Conservation (phyloP, 1,140 invertebrate species). For the Bicyclus anynana region DNA sequence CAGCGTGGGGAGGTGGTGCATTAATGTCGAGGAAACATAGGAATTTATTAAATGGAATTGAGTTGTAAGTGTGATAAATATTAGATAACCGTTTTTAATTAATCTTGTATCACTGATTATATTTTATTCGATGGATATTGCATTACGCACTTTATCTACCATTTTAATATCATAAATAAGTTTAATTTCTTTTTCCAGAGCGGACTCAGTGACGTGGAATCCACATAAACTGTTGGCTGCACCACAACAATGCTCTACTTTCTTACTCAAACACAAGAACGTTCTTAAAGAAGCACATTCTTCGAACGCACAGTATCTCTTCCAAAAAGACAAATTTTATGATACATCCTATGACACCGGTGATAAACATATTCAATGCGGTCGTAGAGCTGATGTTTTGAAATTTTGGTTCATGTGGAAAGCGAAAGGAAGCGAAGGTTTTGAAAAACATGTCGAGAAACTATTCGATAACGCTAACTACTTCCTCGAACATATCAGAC, state of each 20-base stretch:
- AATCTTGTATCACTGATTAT: not conserved
- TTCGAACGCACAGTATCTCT: constrained; percentile 91
- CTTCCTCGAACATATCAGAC: constrained; percentile 83
- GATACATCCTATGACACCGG: constrained; percentile 94
- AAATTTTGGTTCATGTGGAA: constrained; percentile 99
- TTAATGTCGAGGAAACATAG: constrained; percentile 90
- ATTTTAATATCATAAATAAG: not conserved
- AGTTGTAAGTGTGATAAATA: constrained; percentile 77
- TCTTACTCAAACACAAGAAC: constrained; percentile 86
- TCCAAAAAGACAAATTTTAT: constrained; percentile 98
- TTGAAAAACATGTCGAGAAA: constrained; percentile 88
- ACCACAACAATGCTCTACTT: constrained; percentile 93
- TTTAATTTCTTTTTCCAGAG: constrained; percentile 75
- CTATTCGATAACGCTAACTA: constrained; percentile 86
- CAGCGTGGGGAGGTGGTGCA: constrained; percentile 94
- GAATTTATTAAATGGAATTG: constrained; percentile 86
- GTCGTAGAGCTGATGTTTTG: constrained; percentile 94
- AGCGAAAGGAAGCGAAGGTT: constrained; percentile 90
- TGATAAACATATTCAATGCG: constrained; percentile 95
- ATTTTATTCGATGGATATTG: not conserved
- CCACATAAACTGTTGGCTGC: constrained; percentile 94
- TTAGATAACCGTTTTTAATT: not conserved
- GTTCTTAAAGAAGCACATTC: constrained; percentile 81
- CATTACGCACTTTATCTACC: not conserved
- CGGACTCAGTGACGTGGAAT: constrained; percentile 96